phyloP scores from a whole-genome alignment of 2,797 vertebrate genomes.

The Muscicapa striata region DNA sequence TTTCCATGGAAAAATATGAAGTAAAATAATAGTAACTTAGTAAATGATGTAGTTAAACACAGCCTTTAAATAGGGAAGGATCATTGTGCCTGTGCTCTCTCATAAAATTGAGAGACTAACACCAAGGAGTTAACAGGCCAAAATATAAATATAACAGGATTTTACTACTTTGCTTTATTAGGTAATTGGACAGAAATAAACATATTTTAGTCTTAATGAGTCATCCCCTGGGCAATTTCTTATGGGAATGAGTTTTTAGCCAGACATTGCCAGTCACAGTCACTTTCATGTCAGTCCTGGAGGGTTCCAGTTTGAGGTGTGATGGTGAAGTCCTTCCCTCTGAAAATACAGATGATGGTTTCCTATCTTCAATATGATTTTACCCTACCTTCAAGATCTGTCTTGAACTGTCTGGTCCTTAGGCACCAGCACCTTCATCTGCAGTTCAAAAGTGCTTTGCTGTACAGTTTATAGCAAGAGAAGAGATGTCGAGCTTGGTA shows the following conservation, averaged over 20 bases:
- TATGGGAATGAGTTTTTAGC: not conserved
- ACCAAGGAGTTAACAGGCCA: not conserved
- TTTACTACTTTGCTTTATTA: not conserved
- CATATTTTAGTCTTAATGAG: not conserved
- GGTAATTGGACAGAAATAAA: not conserved
- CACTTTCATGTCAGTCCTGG: not conserved
- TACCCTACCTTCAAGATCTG: not conserved
- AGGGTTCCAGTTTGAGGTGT: not conserved
- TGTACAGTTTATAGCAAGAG: not conserved
- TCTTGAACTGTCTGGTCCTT: not conserved
- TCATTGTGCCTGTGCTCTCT: not conserved
- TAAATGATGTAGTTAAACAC: not conserved
- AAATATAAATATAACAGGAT: not conserved
- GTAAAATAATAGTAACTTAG: not conserved
- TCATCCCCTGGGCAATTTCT: not conserved
- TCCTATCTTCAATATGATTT: not conserved
- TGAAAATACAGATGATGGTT: not conserved
- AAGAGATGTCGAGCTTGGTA: not conserved
- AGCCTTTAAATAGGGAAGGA: not conserved
- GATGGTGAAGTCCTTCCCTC: not conserved
- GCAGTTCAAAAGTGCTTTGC: not conserved
- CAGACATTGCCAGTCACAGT: not conserved
- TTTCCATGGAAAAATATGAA: slow-evolving; percentile 39
- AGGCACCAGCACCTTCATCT: not conserved
- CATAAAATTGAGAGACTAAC: not conserved